Conservation (phyloP, 2,888 invertebrate genomes). For the Euplexia lucipara region DNA sequence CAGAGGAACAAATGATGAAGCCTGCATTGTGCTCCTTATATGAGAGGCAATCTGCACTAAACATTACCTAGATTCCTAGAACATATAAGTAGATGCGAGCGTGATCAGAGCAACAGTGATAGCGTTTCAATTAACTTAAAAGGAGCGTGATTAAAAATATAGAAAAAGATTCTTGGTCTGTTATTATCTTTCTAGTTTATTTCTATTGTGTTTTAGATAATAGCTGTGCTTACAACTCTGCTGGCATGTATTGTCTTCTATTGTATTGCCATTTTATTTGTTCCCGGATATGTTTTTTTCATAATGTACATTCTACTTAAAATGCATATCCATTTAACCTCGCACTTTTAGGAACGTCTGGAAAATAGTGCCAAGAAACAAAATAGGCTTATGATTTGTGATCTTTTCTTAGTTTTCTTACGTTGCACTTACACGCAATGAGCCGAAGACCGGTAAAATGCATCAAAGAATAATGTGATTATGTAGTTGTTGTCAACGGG, state of each 20-base stretch:
- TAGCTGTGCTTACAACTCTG: background rate
- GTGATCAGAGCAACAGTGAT: conserved; percentile 42
- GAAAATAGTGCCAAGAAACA: too few species aligned
- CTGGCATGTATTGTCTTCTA: background rate
- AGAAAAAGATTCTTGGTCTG: conserved; percentile 12
- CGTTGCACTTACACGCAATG: too few species aligned
- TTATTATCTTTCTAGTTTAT: conserved; percentile 34
- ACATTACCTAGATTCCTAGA: conserved; percentile 60
- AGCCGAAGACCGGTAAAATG: too few species aligned
- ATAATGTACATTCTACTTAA: too few species aligned
- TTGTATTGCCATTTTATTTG: background rate
- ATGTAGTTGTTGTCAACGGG: too few species aligned
- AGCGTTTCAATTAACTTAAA: conserved; percentile 45
- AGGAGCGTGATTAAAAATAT: conserved; percentile 39
- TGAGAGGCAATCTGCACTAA: conserved; percentile 73
- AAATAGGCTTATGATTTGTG: too few species aligned
- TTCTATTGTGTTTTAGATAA: conserved; percentile 36
- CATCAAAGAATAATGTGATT: too few species aligned
- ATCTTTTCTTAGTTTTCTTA: too few species aligned
- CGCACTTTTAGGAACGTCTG: too few species aligned
- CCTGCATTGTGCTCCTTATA: conserved; percentile 74
- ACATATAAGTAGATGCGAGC: conserved; percentile 44
- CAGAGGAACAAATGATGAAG: conserved; percentile 74
- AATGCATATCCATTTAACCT: too few species aligned
- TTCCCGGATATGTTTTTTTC: background rate